phyloP scores from a whole-genome alignment of 2,888 invertebrate species.

The Rhagium mordax region DNA sequence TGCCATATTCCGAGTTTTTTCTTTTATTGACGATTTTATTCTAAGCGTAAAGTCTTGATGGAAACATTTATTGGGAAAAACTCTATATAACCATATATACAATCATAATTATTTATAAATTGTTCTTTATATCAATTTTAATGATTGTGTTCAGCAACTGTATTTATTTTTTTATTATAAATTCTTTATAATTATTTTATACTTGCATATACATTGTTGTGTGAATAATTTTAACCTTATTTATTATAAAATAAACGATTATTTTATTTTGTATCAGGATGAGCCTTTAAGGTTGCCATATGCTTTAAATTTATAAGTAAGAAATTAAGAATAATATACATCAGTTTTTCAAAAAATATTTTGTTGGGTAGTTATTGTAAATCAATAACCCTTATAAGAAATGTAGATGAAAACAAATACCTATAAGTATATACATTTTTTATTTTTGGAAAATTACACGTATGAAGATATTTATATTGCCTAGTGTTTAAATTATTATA shows the following conservation, averaged over 20 bases:
- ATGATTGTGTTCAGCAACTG: not conserved
- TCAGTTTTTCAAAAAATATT: not conserved
- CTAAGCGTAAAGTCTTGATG: not conserved
- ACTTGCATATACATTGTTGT: not conserved
- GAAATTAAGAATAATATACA: not conserved
- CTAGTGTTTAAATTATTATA: not conserved
- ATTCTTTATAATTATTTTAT: not conserved
- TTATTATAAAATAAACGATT: not conserved
- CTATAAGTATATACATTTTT: too few relatives aligned
- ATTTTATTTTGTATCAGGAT: not conserved
- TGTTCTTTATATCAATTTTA: not conserved
- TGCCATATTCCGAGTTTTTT: constrained; percentile 2
- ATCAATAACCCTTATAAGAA: not conserved
- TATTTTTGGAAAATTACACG: not conserved
- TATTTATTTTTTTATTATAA: not conserved
- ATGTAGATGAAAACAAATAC: too few relatives aligned
- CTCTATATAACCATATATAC: not conserved
- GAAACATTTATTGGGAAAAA: not conserved
- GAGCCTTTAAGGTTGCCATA: not conserved
- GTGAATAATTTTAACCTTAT: not conserved
- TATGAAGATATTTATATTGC: not conserved
- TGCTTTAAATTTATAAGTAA: not conserved
- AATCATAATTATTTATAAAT: not conserved
- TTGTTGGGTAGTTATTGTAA: not conserved
- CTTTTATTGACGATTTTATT: constrained; percentile 2